Base-by-base conservation (phyloP, 2,797 vertebrate genomes). In the Iguana delicatissima region DNA sequence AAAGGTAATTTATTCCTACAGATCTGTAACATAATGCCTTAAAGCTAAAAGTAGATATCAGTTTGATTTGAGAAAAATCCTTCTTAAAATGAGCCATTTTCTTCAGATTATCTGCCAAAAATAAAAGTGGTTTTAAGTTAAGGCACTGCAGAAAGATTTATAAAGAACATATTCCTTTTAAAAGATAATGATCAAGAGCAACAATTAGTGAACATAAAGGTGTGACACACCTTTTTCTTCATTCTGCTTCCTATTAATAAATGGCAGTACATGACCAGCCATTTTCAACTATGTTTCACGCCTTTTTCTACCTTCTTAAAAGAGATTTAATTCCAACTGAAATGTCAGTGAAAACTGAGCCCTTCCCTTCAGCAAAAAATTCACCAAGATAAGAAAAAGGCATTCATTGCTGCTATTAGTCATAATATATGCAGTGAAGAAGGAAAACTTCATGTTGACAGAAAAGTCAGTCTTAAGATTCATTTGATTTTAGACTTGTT, bases 181-280 rank as follows among this genome's bases (percentile, higher is more conserved):
- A 50, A 91, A 85, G 90, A 87, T 55, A 85, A 72, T 9, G 59
- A 32, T 84, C 77, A 90, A 91, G 3, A 92, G 88, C 85, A 95
- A 73, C 81, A 91, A 86, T 88, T 86, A 72, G 81, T 80, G 72
- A 50, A 89, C 89, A 91, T 18, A 82, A 62, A 95, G 95, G 96
- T 91, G 95, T 95, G 96, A 92, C 91, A 90, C 84, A 89, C 89
- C 90, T 91, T 94, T 91, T 94, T 94, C 72, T 87, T 89, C 91
- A 29, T 32, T 81, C 72, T 26, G 26, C 76, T 90, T 92, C 95
- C 93, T 94, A 89, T 73, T 90, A 69, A 89, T 55, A 84, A 95
- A 86, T 24, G 69, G 79, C 64, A 92, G 84, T 0, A 0, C 22
- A 38, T 20, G 74, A 81, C 88, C 93, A 80, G 73, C 87, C 76